Percentiles rank a stretch among this genome's conserved stretches.
phyloP scores from a whole-genome alignment of 2,888 invertebrate species.

The Sabatieria punctata region DNA sequence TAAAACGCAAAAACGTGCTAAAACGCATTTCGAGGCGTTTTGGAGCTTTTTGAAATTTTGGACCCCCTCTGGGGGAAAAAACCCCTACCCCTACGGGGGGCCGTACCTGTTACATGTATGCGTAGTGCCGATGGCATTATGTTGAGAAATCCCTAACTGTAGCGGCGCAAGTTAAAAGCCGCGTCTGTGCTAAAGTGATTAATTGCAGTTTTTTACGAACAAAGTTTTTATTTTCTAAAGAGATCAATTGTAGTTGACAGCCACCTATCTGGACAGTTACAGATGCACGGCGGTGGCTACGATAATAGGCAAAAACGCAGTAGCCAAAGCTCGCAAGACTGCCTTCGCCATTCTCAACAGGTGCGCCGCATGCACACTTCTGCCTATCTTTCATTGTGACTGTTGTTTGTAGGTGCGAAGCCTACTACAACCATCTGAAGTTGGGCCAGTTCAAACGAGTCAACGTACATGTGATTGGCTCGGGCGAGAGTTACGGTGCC shows the following conservation, averaged over 20 bases:
- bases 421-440: constrained; percentile 29
- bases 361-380: constrained; percentile 17
- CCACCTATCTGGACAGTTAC: constrained; percentile 38
- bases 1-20: no score
- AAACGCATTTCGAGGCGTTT: no score
- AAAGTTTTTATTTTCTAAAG: no score
- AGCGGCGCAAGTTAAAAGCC: no score
- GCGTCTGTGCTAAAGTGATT: no score
- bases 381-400: neutral
- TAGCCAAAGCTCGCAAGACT: constrained; percentile 35
- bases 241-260: constrained; percentile 30
- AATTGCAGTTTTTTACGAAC: no score
- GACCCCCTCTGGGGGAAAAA: no score
- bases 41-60: no score
- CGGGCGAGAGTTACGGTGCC: constrained; percentile 35
- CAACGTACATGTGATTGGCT: constrained; percentile 35
- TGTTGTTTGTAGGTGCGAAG: constrained; percentile 20
- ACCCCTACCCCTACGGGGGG: no score
- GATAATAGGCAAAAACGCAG: constrained; percentile 35
- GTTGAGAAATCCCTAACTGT: no score
- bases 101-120: no score
- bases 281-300: constrained; percentile 35
- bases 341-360: constrained; percentile 36
- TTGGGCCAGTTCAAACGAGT: constrained; percentile 33
- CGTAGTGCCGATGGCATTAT: no score